phyloP scores from a whole-genome alignment of 2,888 invertebrate genomes.

The Gryllus longicercus region DNA sequence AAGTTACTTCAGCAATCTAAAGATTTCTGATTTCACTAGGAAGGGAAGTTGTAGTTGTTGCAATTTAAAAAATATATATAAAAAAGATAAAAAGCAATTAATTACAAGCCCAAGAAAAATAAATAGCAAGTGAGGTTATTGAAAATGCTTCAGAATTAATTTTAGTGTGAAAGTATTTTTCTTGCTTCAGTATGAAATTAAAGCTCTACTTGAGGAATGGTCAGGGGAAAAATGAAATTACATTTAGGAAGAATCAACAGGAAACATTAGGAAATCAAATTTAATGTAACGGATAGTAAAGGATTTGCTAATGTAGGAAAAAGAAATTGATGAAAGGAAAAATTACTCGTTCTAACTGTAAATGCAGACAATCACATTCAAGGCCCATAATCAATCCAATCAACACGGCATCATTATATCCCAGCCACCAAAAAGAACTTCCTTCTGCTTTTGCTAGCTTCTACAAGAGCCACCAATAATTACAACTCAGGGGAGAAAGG shows the following conservation, averaged over 20 bases:
- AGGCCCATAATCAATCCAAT: not conserved
- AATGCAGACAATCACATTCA: conserved; percentile 29
- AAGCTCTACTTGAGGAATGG: conserved; percentile 18
- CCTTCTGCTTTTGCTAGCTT: not conserved
- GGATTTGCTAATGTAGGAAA: too few relatives aligned
- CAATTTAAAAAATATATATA: conserved; percentile 17
- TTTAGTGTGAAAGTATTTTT: conserved; percentile 30
- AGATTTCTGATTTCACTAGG: too few relatives aligned
- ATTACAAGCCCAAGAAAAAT: conserved; percentile 31
- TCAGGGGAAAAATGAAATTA: not conserved
- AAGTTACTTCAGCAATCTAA: not conserved
- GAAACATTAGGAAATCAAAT: not conserved
- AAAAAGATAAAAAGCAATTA: conserved; percentile 30
- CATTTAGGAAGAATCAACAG: conserved; percentile 20
- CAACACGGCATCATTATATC: conserved; percentile 29
- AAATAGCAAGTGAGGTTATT: not conserved
- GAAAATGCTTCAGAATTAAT: not conserved
- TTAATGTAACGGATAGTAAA: too few relatives aligned
- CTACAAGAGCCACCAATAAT: not conserved
- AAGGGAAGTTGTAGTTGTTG: not conserved
- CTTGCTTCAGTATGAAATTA: conserved; percentile 29
- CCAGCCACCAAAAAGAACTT: conserved; percentile 31
- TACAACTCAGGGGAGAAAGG: not conserved
- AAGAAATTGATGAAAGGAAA: too few relatives aligned
- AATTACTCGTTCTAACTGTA: not conserved